Base-by-base conservation (phyloP, 1,140 invertebrate genomes). In the Brachionus calyciflorus region DNA sequence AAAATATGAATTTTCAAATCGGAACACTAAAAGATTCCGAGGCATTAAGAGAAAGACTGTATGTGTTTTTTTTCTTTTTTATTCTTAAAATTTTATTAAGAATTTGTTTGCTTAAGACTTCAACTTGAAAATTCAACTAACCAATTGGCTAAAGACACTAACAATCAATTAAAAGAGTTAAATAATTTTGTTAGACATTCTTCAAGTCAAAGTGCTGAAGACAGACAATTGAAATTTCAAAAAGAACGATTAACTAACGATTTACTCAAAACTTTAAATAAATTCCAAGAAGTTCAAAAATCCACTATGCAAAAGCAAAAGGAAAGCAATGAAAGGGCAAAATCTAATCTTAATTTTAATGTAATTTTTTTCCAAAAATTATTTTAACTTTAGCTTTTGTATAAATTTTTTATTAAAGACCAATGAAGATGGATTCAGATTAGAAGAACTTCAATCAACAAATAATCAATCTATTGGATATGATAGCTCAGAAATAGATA, bases 281-380 rank as follows among this genome's bases (percentile, higher is more conserved):
- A 33, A 57, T 57, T 57, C n/a, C 53, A 57, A 57, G 12, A 57
- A 28, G 53, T 57, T 9, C 53, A 57, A 57, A 57, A 57, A 33
- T 10, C 3, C 4, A 24, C 24, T 6, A 57, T 57, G 17, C 17
- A 9, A 33, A 57, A 33, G n/a, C 53, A 57, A 24, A 4, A 14
- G 2, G 53, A 57, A n/a, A 57, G 53, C 17, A 57, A 57, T 57
- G 53, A 57, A 33, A n/a, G 53, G 10, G 53, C 53, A 10, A 57
- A 57, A 24, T 6, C 53, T 3, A 28, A 57, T 57, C 4, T 57
- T 3, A 57, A 57, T 28, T 33, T 28, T 6, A 57, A 57, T 33
- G 19, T 17, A 14, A 57, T n/a, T 24, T 19, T 6, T 51, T 51
- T 51, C 49, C 4, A 26, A 5, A 51, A 19, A 5, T 51, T 5